Evolutionary conservation across 2,888 invertebrate species (phyloP).

Genomic region (Folsomia candida): DNA sequence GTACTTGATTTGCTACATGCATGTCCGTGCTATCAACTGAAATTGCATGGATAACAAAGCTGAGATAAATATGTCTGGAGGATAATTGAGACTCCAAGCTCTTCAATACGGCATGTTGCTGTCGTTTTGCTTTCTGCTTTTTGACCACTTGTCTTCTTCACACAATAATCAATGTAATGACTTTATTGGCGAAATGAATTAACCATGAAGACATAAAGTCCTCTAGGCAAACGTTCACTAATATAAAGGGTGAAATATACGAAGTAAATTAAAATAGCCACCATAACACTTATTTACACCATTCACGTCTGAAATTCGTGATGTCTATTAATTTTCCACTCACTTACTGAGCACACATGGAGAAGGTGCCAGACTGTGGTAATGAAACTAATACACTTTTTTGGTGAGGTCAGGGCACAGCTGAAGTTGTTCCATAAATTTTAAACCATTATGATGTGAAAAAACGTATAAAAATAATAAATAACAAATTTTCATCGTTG

Average conservation of each 20-base stretch:
- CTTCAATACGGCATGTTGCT: background rate
- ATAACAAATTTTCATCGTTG: background rate
- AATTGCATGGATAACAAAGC: background rate
- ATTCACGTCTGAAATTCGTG: background rate
- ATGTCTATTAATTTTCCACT: background rate
- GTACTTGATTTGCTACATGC: background rate
- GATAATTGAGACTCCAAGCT: too few relatives aligned
- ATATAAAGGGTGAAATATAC: background rate
- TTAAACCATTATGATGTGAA: background rate
- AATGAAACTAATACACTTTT: too few relatives aligned
- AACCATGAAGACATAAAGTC: background rate
- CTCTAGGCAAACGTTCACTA: background rate
- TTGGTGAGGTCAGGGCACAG: background rate
- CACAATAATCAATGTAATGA: background rate
- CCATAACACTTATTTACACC: background rate
- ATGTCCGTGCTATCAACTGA: background rate
- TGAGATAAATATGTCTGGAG: background rate
- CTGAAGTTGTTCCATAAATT: background rate
- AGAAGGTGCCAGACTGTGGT: too few relatives aligned
- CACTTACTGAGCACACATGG: background rate
- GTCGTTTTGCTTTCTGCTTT: background rate
- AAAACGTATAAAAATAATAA: background rate
- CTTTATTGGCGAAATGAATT: constrained; percentile 1
- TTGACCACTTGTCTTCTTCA: background rate
- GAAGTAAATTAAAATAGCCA: background rate